phyloP scores from a whole-genome alignment of 2,113 vertebrate species.

The Phrynosoma blainvillii region DNA sequence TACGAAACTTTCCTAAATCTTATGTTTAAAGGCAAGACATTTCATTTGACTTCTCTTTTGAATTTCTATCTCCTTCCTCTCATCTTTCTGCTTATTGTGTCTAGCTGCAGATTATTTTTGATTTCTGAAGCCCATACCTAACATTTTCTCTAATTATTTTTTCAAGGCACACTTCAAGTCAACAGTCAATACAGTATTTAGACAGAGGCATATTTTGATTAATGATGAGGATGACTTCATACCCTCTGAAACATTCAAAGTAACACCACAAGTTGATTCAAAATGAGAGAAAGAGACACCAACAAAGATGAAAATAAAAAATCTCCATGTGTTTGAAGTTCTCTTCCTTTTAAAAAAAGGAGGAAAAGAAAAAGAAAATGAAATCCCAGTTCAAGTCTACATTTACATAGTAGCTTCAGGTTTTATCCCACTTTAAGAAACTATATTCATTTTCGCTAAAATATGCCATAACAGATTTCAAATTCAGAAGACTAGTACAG shows the following conservation, averaged over 20 bases:
- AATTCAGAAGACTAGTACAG: not conserved
- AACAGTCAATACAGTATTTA: constrained; percentile 64
- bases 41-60: not conserved
- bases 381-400: constrained; percentile 28
- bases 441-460: constrained; percentile 17
- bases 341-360: not conserved
- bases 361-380: not conserved
- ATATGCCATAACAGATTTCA: constrained; percentile 34
- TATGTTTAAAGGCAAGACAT: not conserved
- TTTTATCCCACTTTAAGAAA: constrained; percentile 53
- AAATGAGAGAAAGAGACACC: constrained; percentile 31
- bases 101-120: constrained; percentile 37
- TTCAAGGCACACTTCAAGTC: constrained; percentile 44
- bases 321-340: constrained; percentile 38
- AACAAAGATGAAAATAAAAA: constrained; percentile 41
- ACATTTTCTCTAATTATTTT: constrained; percentile 45
- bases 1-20: not conserved
- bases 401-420: constrained; percentile 57
- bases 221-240: constrained; percentile 50
- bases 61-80: not conserved
- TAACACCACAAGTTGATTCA: constrained; percentile 36
- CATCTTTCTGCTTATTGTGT: constrained; percentile 47
- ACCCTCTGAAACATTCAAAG: constrained; percentile 42
- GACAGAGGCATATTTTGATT: constrained; percentile 59
- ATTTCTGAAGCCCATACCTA: constrained; percentile 46